Base-by-base conservation (phyloP, 2,888 invertebrate genomes). In the Agriopis leucophaearia region DNA sequence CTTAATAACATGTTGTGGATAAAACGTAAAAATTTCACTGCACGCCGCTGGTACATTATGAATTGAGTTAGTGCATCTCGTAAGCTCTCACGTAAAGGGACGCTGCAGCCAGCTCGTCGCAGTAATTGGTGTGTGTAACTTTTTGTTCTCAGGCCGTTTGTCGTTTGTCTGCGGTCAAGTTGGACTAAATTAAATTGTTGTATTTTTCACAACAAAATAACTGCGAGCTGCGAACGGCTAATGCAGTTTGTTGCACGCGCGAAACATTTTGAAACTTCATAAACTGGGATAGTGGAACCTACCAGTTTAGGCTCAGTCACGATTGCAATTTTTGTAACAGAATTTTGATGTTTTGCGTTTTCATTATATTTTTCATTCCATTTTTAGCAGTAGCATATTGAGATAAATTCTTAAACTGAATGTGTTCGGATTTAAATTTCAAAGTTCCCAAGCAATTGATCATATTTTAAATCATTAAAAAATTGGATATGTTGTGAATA, bases 171-270 rank as follows among this genome's bases (percentile, higher is more conserved):
- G 85, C 82, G 88, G 89, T 88, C 84, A 90, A 90, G 89, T 92
- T 91, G 84, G 88, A 86, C 89, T 84, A 91, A 93, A 93, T 93
- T 91, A 92, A 92, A 91, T 91, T 92, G 89, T 90, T 90, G 88
- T 90, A 90, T 92, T 92, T 92, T 92, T 90, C 83, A 84, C 86
- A 86, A 85, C 87, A 85, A 88, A 91, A 91, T 87, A 82, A 87
- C 86, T 81, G 80, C 84, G 81, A 81, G 76, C 83, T 81, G 84
- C 83, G 61, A 69, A 62, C 66, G 65, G 72, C 69, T 81, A 75
- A 75, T 71, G 74, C 69, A 69, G 71, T 74, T 75, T 69, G 70
- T 66, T 56, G 71, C 59, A 69, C 70, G 66, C 71, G 74, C 66
- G 66, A 71, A 73, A 70, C 71, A 66, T 67, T 66, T 72, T 62